Base-by-base conservation (phyloP, 2,888 invertebrate species). In the Stenoptilia bipunctidactyla region DNA sequence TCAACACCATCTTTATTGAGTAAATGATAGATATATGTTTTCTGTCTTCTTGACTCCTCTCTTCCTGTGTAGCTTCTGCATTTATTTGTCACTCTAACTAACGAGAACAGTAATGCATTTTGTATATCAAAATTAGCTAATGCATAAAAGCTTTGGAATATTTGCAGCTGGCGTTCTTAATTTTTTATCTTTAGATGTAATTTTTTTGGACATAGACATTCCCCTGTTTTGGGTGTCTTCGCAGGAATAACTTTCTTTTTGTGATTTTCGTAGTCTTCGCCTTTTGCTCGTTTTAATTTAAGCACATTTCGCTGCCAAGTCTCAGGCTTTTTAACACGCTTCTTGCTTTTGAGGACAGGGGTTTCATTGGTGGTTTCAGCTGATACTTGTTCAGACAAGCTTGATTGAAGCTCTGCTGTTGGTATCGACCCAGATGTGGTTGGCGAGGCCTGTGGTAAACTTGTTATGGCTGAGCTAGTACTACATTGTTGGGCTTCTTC, bases 201-300 rank as follows among this genome's bases (percentile, higher is more conserved):
- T 40, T 40, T 38, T 43, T 40, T 42, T 34, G 37, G 42, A 42
- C 42, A 39, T 39, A 30, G 42, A 36, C 42, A 40, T 42, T 41
- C 41, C 36, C 41, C 41, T 38, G 42, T 42, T 40, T 42, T 42
- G 40, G 42, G 42, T 40, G 42, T 42, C 42, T 42, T 42, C 37
- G 42, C 42, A 42, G 42, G 42, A 42, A 40, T 34, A 42, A 42
- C 34, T 9, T 36, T 40, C 37, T 39, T 42, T 37, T 42, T 42
- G 40, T 42, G 27, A 37, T 42, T 42, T 39, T 40, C 42, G 40
- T 42, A 40, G 37, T 40, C 15, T 37, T 40, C 40, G 20, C 40
- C 40, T 40, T 40, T 40, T 40, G 39, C 40, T 40, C 40, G 39
- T 42, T 40, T 42, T 37, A 42, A 42, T 42, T 42, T 42, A 42